phyloP scores from a whole-genome alignment of 1,140 invertebrate species.

The Ladona fulva region DNA sequence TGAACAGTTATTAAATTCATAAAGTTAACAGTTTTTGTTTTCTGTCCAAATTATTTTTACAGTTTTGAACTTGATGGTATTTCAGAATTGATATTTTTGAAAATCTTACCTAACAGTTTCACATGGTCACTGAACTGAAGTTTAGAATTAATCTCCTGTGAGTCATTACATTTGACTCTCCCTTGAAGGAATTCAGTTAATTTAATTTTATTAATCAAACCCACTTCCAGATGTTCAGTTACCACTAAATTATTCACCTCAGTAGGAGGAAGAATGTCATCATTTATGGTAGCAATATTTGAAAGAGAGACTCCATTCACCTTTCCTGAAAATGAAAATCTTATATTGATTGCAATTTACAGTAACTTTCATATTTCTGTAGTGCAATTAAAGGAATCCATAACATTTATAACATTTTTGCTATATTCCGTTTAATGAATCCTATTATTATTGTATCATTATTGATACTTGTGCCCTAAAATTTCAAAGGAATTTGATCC shows the following conservation, averaged over 20 bases:
- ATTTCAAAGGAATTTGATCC: too few relatives aligned
- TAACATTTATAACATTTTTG: too few relatives aligned
- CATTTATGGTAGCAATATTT: background rate
- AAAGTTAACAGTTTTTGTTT: too few relatives aligned
- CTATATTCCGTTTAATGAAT: too few relatives aligned
- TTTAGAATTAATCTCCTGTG: background rate
- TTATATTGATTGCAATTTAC: too few relatives aligned
- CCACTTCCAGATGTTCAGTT: background rate
- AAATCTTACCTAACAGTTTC: background rate
- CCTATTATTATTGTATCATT: too few relatives aligned
- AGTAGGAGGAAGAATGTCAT: background rate
- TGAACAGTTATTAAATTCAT: too few relatives aligned
- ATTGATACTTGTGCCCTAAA: too few relatives aligned
- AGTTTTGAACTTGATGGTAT: too few relatives aligned
- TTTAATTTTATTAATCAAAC: background rate
- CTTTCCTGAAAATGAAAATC: background rate
- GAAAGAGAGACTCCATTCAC: background rate
- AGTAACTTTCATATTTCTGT: too few relatives aligned
- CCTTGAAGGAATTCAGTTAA: background rate
- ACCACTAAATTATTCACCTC: background rate
- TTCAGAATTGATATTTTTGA: background rate
- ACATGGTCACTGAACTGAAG: background rate
- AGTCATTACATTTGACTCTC: background rate
- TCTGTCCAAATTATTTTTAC: too few relatives aligned
- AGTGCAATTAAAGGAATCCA: too few relatives aligned